Base-by-base conservation (phyloP, 1,140 invertebrate species). In the Arion vulgaris region DNA sequence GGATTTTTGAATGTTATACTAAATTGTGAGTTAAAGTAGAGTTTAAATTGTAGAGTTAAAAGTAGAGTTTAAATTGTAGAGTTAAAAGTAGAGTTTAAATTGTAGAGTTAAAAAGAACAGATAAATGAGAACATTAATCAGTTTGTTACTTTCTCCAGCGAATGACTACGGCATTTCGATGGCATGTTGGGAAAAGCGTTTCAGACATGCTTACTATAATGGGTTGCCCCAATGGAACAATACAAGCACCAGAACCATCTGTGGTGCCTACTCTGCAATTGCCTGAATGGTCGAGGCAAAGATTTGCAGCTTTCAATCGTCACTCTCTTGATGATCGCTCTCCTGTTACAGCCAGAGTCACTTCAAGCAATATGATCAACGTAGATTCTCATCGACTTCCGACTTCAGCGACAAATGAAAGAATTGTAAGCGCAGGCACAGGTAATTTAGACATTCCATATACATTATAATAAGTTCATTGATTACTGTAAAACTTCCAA, bases 201-300 rank as follows among this genome's bases (percentile, higher is more conserved):
- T n/a, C 66, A 49, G 68, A 69, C 0, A 49, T 80, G 62, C 53
- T 80, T 0, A 34, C 66, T 28, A 32, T 49, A 13, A 69, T 49
- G 39, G 78, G 78, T 34, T 80, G 78, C 32, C 76, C 76, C 1
- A 36, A 71, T 32, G 39, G 66, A 32, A 71, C n/a, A 17, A 49
- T 71, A 28, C 28, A 34, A 32, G 36, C 34, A 1, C 51, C 13
- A 28, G 17, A 38, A 38, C 66, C 62, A 69, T 32, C 66, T 11
- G 11, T 28, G 15, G 9, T 34, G 19, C 78, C 78, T 15, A 72
- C 68, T 28, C 51, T 80, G 11, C 26, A 80, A 36, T 34, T 80
- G n/a, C 78, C 78, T 2, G 39, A 69, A 19, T 80, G 78, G 78
- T 78, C 76, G 4, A 66, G 36, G 38, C 32, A 68, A 68, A 26